Evolutionary conservation across 2,888 invertebrate genomes (phyloP), one percentile per base, ranked within the genome.

Genomic region (Cacoxenus indagator): DNA sequence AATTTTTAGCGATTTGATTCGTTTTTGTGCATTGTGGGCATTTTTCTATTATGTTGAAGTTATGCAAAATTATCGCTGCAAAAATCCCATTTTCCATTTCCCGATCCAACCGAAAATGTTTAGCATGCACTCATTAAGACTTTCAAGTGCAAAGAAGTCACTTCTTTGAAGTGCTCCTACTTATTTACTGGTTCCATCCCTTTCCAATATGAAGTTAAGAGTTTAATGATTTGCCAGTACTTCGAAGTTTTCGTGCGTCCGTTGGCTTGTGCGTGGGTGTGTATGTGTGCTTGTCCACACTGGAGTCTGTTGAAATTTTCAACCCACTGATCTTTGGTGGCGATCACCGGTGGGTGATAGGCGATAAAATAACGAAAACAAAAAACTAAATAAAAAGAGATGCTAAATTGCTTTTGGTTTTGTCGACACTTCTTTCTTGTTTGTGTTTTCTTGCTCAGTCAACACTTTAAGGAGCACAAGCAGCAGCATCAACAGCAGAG

Each of bases 1-100:
- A 66, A 65, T 68, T 62, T 67, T 72, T 64, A 27, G 54, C 9
- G 37, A 45, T 24, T 64, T 65, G n/a, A 22, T 46, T 51, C 37
- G 2, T 17, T 26, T 62, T 62, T 62, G 17, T n/a, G n/a, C n/a
- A n/a, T 62, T 8, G 26, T 62, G 3, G 17, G 19, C 19, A 31
- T 45, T 43, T 45, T 46, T 11, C 46, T 59, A 31, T 31, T 64
- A 14, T 22, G 24, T 45, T 64, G 24, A 27, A 8, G 9, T 31
- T 31, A 31, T 31, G 31, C 9, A 31, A 31, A 5, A 31, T 9
- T 8, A 9, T 31, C 31, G 31, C 31, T n/a, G n/a, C n/a, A n/a
- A n/a, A n/a, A n/a, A n/a, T n/a, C n/a, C n/a, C n/a, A n/a, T n/a
- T n/a, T n/a, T n/a, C n/a, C n/a, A n/a, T n/a, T n/a, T n/a, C n/a